Evolutionary conservation across 2,888 invertebrate genomes (phyloP).

Genomic region (Stenodera caucasica): DNA sequence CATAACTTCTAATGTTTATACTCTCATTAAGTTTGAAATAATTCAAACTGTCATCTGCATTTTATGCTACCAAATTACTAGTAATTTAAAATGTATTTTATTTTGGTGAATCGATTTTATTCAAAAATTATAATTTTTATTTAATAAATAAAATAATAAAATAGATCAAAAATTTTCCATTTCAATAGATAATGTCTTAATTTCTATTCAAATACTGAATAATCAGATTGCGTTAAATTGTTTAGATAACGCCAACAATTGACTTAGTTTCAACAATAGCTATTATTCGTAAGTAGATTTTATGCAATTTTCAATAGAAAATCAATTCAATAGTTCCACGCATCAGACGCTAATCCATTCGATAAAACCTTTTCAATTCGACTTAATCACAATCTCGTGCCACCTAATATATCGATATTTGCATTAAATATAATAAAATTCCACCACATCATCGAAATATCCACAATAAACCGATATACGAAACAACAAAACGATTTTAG

Average conservation of each 20-base stretch:
- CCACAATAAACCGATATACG: too few species aligned
- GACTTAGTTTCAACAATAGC: slow-evolving; percentile 4
- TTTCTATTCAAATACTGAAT: not conserved
- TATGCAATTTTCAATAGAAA: slow-evolving; percentile 5
- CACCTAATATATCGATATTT: not conserved
- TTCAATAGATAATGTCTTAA: not conserved
- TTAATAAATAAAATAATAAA: too few species aligned
- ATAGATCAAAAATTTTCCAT: not conserved
- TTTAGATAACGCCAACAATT: slow-evolving; percentile 5
- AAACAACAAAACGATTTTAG: not conserved
- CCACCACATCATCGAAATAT: too few species aligned
- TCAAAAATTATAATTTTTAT: slow-evolving; percentile 10
- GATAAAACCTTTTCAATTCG: not conserved
- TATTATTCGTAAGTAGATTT: slow-evolving; percentile 7
- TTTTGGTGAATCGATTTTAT: slow-evolving; percentile 16
- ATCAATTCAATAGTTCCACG: not conserved
- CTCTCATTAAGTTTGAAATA: slow-evolving; percentile 29
- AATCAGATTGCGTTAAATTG: slow-evolving; percentile 4
- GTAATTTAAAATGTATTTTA: slow-evolving; percentile 27
- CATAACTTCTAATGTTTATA: slow-evolving; percentile 31
- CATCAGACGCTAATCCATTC: not conserved
- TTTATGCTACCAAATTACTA: slow-evolving; percentile 30
- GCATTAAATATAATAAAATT: too few species aligned
- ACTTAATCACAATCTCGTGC: not conserved
- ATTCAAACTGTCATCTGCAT: slow-evolving; percentile 32